Percentiles rank a stretch among this genome's conserved stretches.
phyloP scores from a whole-genome alignment of 2,888 invertebrate species.

The Chouioia cunea region DNA sequence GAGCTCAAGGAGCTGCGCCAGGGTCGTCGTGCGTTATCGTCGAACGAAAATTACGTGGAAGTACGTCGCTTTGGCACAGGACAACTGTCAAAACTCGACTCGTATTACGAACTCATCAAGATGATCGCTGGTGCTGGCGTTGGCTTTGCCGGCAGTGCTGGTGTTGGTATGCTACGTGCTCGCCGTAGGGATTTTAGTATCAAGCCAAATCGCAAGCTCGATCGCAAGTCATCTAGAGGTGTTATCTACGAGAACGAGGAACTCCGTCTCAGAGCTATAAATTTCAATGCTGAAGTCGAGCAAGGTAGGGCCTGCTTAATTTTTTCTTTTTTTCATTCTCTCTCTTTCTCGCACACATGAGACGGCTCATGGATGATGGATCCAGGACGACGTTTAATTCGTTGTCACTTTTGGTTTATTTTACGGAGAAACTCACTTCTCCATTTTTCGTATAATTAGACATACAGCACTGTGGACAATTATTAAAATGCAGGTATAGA shows the following conservation, averaged over 20 bases:
- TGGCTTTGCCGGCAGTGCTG: constrained; percentile 57
- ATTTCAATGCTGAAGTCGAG: constrained; percentile 93
- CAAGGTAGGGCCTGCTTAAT: constrained; percentile 73
- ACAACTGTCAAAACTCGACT: constrained; percentile 8
- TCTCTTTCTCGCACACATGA: too few species aligned
- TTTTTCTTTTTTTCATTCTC: too few species aligned
- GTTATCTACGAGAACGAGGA: constrained; percentile 96
- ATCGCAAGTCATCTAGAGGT: constrained; percentile 90
- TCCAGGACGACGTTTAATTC: too few species aligned
- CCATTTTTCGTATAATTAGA: too few species aligned
- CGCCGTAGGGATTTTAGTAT: constrained; percentile 88
- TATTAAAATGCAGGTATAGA: too few species aligned
- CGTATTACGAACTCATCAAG: constrained; percentile 38
- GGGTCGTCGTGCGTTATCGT: not conserved
- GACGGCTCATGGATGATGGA: too few species aligned
- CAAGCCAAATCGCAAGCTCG: constrained; percentile 90
- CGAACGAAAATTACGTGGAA: too few species aligned
- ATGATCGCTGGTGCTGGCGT: constrained; percentile 64
- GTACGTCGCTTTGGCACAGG: constrained; percentile 15
- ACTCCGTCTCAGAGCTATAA: constrained; percentile 87
- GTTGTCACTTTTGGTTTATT: too few species aligned
- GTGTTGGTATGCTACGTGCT: constrained; percentile 82
- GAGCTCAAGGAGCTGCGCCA: constrained; percentile 22
- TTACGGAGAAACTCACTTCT: too few species aligned
- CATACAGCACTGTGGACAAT: too few species aligned